Conservation (phyloP, 1,140 invertebrate species). For the Samia ricini region DNA sequence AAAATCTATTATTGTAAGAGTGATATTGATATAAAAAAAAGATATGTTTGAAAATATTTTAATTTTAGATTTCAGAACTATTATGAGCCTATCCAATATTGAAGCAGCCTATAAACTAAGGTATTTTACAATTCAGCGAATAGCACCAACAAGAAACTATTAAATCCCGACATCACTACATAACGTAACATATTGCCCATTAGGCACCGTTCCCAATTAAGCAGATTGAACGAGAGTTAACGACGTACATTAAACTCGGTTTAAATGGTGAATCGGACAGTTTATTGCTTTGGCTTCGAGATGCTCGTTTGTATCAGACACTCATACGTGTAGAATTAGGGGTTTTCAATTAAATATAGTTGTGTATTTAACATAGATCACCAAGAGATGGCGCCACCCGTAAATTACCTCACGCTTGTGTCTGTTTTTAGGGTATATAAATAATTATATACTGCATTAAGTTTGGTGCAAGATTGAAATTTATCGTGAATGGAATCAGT, state of each 20-base stretch:
- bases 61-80: background rate
- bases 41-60: background rate
- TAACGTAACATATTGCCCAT: conserved; percentile 32
- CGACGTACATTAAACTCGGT: conserved; percentile 41
- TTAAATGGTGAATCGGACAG: conserved; percentile 49
- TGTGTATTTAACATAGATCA: background rate
- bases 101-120: background rate
- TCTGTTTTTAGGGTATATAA: too few species aligned
- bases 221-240: conserved; percentile 47
- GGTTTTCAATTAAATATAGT: conserved; percentile 4
- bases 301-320: conserved; percentile 19
- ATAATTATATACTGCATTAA: too few species aligned
- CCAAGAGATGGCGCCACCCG: too few species aligned
- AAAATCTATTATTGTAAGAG: too few species aligned
- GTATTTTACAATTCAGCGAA: background rate
- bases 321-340: conserved; percentile 10
- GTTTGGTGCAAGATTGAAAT: too few species aligned
- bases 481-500: too few species aligned
- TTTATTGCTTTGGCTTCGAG: conserved; percentile 43
- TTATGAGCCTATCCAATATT: background rate
- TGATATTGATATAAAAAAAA: too few species aligned
- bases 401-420: too few species aligned
- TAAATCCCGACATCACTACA: conserved; percentile 1
- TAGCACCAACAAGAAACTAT: conserved; percentile 4
- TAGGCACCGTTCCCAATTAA: conserved; percentile 57